Base-by-base conservation (phyloP, 2,797 vertebrate genomes). In the Nasua narica region DNA sequence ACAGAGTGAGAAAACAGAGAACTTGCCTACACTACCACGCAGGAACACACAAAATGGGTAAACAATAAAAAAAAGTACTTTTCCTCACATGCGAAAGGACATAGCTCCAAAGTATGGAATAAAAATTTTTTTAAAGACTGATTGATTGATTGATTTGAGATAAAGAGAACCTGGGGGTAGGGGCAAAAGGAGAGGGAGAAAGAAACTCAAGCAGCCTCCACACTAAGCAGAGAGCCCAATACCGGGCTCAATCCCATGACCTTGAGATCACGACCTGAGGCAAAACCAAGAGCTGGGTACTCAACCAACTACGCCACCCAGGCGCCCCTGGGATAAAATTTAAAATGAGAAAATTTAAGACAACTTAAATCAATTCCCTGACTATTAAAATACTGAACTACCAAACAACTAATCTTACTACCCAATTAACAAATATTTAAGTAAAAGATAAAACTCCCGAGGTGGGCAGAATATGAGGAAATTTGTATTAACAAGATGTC, bases 341-440 rank as follows among this genome's bases (percentile, higher is more conserved):
- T 70, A 95, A 25, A n/a, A 43, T 84, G 21, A 56, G 29, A n/a
- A 95, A 43, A 48, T 32, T 21, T 56, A 62, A 43, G 40, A 82
- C 60, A 72, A 72, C 12, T 35, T n/a, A 7, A 91, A 92, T 69
- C 25, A 43, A 70, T 69, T 82, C 88, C 52, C 21, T 78, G 11
- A 86, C 72, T 72, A 83, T 35, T 69, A 83, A 95, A 96, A 94
- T 77, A 76, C 12, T 48, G 40, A 92, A 88, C 52, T 54, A 58
- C 65, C 27, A 46, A 90, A 37, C 19, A 52, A 82, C 32, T 37
- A 83, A 85, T 52, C 84, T 78, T 70, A 43, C 27, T 62, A 86
- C 60, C 35, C 54, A 16, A 52, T 62, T 69, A 90, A 79, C n/a
- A 93, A 50, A 79, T 27, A 79, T 62, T 84, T 67, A 58, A 84